Evolutionary conservation across 1,140 invertebrate species (phyloP).

Genomic region (Dreissena rostriformis): DNA sequence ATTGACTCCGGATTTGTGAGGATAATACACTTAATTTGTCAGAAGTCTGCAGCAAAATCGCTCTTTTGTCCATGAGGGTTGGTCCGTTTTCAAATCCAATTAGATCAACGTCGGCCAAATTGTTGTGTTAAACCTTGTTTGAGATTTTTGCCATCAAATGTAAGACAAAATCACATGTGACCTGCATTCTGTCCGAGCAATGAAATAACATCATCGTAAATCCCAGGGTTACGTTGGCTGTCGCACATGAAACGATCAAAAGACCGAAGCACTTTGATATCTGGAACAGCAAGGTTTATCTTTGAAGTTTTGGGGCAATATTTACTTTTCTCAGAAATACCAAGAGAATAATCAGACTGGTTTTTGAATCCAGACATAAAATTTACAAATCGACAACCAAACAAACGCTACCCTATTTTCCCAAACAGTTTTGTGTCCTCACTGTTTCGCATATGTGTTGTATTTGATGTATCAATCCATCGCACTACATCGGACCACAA

Average conservation of each 20-base stretch:
- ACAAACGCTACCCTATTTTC: slow-evolving; percentile 9
- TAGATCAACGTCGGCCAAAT: slow-evolving; percentile 1
- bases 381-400: slow-evolving; percentile 12
- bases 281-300: slow-evolving; percentile 22
- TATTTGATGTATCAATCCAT: not conserved
- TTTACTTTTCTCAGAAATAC: not conserved
- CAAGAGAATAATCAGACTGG: not conserved
- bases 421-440: slow-evolving; percentile 22
- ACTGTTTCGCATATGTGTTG: slow-evolving; percentile 5
- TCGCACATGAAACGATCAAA: not conserved
- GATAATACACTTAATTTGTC: not conserved
- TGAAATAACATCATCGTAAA: not conserved
- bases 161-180: not conserved
- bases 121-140: slow-evolving; percentile 14
- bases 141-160: slow-evolving; percentile 28
- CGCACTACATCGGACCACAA: slow-evolving; percentile 8
- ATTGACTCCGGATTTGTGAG: not conserved
- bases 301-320: not conserved
- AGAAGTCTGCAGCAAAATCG: not conserved
- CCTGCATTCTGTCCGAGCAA: not conserved
- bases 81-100: not conserved
- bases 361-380: slow-evolving; percentile 30
- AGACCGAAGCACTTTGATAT: not conserved
- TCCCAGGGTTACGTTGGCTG: not conserved
- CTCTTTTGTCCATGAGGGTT: not conserved